Conservation (phyloP, 1,140 invertebrate species). For the Drosophila pseudoananassae region DNA sequence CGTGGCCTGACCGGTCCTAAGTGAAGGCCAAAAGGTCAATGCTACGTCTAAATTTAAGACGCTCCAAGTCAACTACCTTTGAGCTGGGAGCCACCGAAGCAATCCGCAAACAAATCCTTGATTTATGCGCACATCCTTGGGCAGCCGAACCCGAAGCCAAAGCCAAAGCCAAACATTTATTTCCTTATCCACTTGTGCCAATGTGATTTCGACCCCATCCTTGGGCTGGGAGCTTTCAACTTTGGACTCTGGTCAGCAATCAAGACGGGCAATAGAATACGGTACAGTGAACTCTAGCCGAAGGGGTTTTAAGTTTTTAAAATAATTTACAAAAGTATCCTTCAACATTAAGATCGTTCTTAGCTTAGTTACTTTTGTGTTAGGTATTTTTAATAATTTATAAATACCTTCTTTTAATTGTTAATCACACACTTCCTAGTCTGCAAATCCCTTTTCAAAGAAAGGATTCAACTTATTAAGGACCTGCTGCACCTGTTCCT, state of each 20-base stretch:
- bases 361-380: neutral
- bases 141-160: slow-evolving; percentile 59
- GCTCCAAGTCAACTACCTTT: slow-evolving; percentile 67
- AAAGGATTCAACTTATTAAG: slow-evolving; percentile 19
- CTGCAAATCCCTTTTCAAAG: neutral
- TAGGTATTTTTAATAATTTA: neutral
- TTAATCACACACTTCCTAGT: neutral
- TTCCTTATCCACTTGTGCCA: slow-evolving; percentile 83
- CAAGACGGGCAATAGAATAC: slow-evolving; percentile 38
- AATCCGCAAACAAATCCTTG: slow-evolving; percentile 84
- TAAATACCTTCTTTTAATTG: neutral
- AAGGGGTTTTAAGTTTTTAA: neutral
- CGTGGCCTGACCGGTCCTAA: slow-evolving; percentile 34
- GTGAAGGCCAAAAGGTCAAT: slow-evolving; percentile 69
- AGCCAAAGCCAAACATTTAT: slow-evolving; percentile 79
- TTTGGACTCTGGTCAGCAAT: slow-evolving; percentile 60
- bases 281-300: slow-evolving; percentile 20
- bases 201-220: slow-evolving; percentile 57
- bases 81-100: slow-evolving; percentile 24
- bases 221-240: neutral
- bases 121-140: slow-evolving; percentile 82
- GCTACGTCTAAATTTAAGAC: slow-evolving; percentile 58
- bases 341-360: neutral
- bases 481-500: slow-evolving; percentile 23
- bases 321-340: too few relatives aligned